Conservation (phyloP, 2,888 invertebrate species). For the Hartigia nigra region DNA sequence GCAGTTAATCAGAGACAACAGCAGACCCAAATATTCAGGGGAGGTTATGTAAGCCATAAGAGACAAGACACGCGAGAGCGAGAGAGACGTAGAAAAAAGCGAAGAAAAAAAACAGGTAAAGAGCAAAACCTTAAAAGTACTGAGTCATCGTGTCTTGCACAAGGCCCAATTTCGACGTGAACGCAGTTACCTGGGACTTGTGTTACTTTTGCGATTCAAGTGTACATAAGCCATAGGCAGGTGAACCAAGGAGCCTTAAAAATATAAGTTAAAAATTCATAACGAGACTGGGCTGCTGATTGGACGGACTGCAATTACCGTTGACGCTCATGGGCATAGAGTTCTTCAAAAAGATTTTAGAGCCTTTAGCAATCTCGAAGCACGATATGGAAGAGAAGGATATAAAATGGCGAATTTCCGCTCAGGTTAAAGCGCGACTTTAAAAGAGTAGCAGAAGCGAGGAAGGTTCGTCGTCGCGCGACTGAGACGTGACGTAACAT, state of each 20-base stretch:
- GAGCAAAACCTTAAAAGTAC: neutral
- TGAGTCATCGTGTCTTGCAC: neutral
- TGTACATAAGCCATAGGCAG: neutral
- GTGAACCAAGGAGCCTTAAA: neutral
- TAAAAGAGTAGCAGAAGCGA: constrained; percentile 6
- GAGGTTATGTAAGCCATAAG: neutral
- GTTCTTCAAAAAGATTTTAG: neutral
- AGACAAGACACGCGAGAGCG: neutral
- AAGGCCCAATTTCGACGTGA: neutral
- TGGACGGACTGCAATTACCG: neutral
- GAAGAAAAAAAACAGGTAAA: neutral
- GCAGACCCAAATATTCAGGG: neutral
- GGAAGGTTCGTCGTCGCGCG: constrained; percentile 4
- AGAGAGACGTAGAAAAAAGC: neutral
- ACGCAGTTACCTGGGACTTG: neutral
- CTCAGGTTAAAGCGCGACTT: constrained; percentile 14
- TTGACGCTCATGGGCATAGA: neutral
- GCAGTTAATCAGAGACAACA: neutral
- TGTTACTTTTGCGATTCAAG: neutral
- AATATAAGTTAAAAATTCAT: neutral
- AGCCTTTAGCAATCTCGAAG: neutral
- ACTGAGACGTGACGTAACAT: constrained; percentile 55
- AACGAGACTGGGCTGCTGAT: neutral
- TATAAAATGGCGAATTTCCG: constrained; percentile 2
- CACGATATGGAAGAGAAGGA: neutral